Evolutionary conservation across 1,140 invertebrate genomes (phyloP), one percentile per base, ranked within the genome.

Genomic region (Phortica variegata): DNA sequence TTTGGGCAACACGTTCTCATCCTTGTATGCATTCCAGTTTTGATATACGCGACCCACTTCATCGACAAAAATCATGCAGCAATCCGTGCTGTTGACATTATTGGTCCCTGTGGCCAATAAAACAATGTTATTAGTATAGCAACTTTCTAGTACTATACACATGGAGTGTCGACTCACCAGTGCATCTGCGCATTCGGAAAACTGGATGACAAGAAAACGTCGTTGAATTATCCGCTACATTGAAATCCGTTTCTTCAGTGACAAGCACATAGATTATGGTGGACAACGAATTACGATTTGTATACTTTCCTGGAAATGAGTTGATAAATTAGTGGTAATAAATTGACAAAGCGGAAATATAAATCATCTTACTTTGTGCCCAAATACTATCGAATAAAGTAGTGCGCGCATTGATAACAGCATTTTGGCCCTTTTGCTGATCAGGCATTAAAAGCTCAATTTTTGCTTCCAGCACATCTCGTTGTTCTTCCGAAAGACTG

Each of bases 11-110:
- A 61, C 45, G 49, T 73, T 73, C 1, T 48, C 49, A 16, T 32
- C 18, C 36, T 73, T 50, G 56, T 58, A 73, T 3, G 60, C 49
- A 0, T 41, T 37, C 70, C 70, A 73, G 38, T 70, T 73, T 31
- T 66, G 58, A 56, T 73, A 73, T 1, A 73, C 63, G 1, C 70
- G 62, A 12, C 62, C 66, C 8, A 39, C 47, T 20, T 73, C 70
- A 39, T 73, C 70, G 5, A 73, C 52, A 47, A 73, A 73, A n/a
- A 70, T 43, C 56, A 70, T 65, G 38, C 70, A 73, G 23, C 65
- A 73, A 29, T 65, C 31, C 19, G 32, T 33, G 23, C 69, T 73
- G 21, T 58, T 54, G 23, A 43, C 43, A 12, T 49, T 54, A n/a
- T n/a, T 6, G 16, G 10, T 45, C 55, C 13, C 10, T 34, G 20